Evolutionary conservation across 2,888 invertebrate species (phyloP).

Genomic region (Cremastinae sp.): DNA sequence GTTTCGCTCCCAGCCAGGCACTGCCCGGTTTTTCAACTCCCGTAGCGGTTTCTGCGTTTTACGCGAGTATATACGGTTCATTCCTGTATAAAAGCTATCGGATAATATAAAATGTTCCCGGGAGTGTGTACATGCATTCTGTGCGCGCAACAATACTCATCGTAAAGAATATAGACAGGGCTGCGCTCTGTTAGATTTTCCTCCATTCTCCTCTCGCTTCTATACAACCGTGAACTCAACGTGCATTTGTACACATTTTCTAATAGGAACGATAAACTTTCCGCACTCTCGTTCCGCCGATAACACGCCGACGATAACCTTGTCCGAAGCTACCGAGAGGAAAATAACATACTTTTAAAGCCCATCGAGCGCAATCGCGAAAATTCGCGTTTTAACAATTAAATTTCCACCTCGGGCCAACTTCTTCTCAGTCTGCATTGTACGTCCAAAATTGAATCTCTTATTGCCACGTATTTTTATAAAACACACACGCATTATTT

Average conservation of each 20-base stretch:
- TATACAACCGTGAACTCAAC: slow-evolving; percentile 15
- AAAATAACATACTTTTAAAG: background rate
- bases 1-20: too few relatives aligned
- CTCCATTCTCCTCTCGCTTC: background rate
- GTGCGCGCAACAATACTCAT: slow-evolving; percentile 40
- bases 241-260: slow-evolving; percentile 53
- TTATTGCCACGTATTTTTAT: too few relatives aligned
- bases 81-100: slow-evolving; percentile 20
- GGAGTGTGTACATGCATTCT: slow-evolving; percentile 32
- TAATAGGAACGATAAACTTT: slow-evolving; percentile 51
- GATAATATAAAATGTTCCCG: slow-evolving; percentile 37
- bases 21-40: too few relatives aligned
- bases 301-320: slow-evolving; percentile 42
- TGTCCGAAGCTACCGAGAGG: slow-evolving; percentile 46
- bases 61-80: background rate
- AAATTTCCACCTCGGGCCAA: too few relatives aligned
- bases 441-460: too few relatives aligned
- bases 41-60: too few relatives aligned
- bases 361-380: too few relatives aligned
- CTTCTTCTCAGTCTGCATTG: too few relatives aligned
- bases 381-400: too few relatives aligned
- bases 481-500: too few relatives aligned
- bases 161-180: slow-evolving; percentile 33
- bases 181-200: slow-evolving; percentile 44
- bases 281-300: slow-evolving; percentile 38